These are phyloP conservation scores for Diorhabda elongata DNA, from an alignment of 1,140 invertebrate genomes.

Conservation along the genomic window DNA sequence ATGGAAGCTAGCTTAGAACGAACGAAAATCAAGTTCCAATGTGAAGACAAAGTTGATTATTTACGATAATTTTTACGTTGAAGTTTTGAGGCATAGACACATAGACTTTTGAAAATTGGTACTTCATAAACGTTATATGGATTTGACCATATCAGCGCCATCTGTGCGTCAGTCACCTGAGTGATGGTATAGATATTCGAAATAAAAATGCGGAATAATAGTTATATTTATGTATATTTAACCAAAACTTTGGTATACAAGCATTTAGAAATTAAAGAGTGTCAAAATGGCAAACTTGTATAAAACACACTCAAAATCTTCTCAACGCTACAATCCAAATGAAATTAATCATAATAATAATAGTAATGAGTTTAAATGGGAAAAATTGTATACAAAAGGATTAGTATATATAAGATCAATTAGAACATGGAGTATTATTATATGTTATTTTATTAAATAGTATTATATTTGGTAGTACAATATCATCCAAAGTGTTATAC, in stretches of 20 bases:
- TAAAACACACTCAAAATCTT: conserved; percentile 25
- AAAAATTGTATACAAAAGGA: conserved; percentile 26
- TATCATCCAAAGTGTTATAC: too few species aligned
- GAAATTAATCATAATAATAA: conserved; percentile 15
- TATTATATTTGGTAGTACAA: not conserved
- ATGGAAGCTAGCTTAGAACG: too few species aligned
- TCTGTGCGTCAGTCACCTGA: too few species aligned
- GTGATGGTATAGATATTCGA: not conserved
- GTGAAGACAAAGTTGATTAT: too few species aligned
- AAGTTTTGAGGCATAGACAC: too few species aligned
- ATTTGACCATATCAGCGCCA: too few species aligned
- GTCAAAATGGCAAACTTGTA: conserved; percentile 28
- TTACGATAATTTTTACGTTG: too few species aligned
- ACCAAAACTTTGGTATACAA: conserved; percentile 36
- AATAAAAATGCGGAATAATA: not conserved
- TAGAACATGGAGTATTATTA: conserved; percentile 21
- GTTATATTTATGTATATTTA: conserved; percentile 16
- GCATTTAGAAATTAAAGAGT: conserved; percentile 29
- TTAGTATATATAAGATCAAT: conserved; percentile 23
- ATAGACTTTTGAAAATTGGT: too few species aligned
- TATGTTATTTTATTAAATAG: conserved; percentile 25
- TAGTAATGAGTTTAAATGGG: conserved; percentile 21
- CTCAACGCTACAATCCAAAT: conserved; percentile 25
- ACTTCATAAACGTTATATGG: too few species aligned
- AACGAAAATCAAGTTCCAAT: too few species aligned